Conservation (phyloP, 2,113 vertebrate species). For the Syrrhaptes paradoxus region DNA sequence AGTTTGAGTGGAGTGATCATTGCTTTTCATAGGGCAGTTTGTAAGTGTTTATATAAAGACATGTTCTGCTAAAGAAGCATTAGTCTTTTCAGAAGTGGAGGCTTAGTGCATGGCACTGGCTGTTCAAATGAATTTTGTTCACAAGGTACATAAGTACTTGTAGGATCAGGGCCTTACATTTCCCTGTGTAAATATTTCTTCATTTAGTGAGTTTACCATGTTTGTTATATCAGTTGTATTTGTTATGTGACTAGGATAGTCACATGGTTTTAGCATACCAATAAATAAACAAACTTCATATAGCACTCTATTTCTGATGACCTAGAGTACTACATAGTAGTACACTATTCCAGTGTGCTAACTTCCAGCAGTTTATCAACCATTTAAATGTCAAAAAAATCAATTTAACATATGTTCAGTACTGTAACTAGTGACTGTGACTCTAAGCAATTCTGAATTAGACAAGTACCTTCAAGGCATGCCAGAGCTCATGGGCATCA, state of each 20-base stretch:
- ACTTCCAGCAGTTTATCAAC: not conserved
- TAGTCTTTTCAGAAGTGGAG: not conserved
- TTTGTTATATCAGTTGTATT: not conserved
- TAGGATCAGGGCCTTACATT: not conserved
- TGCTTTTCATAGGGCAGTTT: not conserved
- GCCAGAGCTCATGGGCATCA: conserved; percentile 82
- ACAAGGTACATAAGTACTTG: not conserved
- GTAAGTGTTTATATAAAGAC: not conserved
- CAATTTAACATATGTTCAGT: not conserved
- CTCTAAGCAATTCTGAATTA: not conserved
- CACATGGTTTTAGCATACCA: not conserved
- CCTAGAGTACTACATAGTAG: not conserved
- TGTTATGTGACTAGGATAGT: not conserved
- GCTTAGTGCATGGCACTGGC: not conserved
- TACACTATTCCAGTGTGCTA: not conserved
- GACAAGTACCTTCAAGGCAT: conserved; percentile 80
- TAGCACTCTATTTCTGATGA: not conserved
- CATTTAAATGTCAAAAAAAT: not conserved
- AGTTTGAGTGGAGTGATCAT: not conserved
- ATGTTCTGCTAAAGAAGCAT: not conserved
- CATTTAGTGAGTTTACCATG: not conserved
- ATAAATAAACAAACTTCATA: not conserved
- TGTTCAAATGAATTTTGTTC: not conserved
- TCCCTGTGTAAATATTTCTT: not conserved
- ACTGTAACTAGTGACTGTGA: not conserved